Conservation (phyloP, 1,140 invertebrate genomes). For the Amphibalanus amphitrite region DNA sequence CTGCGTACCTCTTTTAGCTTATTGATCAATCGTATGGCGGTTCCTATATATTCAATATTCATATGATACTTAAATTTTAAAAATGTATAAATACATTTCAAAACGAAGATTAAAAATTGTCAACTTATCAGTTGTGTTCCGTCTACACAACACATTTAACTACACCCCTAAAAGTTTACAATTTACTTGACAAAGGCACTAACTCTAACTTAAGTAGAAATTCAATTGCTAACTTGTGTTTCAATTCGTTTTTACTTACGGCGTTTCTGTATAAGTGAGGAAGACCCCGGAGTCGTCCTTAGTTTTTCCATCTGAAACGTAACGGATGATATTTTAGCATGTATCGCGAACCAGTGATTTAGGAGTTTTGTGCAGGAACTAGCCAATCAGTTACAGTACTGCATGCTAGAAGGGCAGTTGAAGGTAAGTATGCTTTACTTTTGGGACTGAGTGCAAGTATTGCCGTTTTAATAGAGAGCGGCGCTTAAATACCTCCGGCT, state of each 20-base stretch:
- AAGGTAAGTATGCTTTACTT: not conserved
- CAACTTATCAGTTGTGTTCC: too few relatives aligned
- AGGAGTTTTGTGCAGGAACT: constrained; percentile 12
- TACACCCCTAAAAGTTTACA: too few relatives aligned
- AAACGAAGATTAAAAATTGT: too few relatives aligned
- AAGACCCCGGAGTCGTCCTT: constrained; percentile 60
- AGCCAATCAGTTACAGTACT: not conserved
- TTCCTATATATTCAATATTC: too few relatives aligned
- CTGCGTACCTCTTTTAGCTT: too few relatives aligned
- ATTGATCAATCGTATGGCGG: too few relatives aligned
- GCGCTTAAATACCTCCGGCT: too few relatives aligned
- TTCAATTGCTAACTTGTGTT: not conserved
- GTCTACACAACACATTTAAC: too few relatives aligned
- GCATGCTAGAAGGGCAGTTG: not conserved
- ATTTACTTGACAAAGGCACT: too few relatives aligned
- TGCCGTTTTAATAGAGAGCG: not conserved
- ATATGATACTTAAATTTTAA: too few relatives aligned
- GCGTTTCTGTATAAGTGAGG: constrained; percentile 52
- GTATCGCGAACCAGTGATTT: not conserved
- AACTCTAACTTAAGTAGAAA: too few relatives aligned
- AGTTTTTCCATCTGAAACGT: constrained; percentile 40
- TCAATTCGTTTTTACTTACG: constrained; percentile 34
- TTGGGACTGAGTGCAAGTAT: not conserved
- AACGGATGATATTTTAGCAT: not conserved
- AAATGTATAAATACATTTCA: too few relatives aligned